A percentile compares a stretch with the other conserved stretches of the same genome.
Conservation (phyloP, 2,113 vertebrate genomes). For the Cromileptes altivelis region DNA sequence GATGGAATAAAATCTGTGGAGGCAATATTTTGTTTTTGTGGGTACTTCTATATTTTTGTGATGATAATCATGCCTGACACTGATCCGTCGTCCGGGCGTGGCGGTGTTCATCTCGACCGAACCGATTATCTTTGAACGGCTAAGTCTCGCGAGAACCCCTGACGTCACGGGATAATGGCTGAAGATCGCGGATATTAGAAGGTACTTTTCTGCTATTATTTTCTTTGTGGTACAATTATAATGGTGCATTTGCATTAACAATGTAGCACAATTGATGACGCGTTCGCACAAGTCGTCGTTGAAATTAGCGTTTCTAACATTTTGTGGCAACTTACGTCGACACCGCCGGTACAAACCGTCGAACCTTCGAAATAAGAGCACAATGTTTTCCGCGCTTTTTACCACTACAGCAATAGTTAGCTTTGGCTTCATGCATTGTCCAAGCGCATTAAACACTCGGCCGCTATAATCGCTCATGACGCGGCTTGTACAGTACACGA, state of each 20-base stretch:
- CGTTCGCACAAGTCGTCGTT: rapidly evolving
- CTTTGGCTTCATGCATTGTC: not conserved
- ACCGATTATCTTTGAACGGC: not conserved
- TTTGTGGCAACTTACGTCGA: conserved; percentile 48
- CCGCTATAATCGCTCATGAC: rapidly evolving
- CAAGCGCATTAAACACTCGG: rapidly evolving
- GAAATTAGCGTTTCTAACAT: not conserved
- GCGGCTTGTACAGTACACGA: rapidly evolving
- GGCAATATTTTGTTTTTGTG: rapidly evolving
- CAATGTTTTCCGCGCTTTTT: conserved; percentile 77
- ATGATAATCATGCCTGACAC: not conserved
- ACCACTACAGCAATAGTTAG: conserved; percentile 36
- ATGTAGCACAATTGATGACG: rapidly evolving
- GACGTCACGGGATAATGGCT: conserved; percentile 71
- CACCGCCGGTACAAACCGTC: conserved; percentile 60
- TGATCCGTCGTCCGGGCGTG: rapidly evolving
- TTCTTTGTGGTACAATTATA: conserved; percentile 29
- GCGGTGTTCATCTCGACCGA: conserved; percentile 20
- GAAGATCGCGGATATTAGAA: conserved; percentile 74
- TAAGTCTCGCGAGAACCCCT: conserved; percentile 62
- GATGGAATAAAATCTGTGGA: not conserved
- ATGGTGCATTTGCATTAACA: not conserved
- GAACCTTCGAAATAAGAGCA: conserved; percentile 85
- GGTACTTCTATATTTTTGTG: rapidly evolving
- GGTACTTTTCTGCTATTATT: conserved; percentile 80